Evolutionary conservation across 2,888 invertebrate genomes (phyloP).

Genomic region (Deilephila porcellus): DNA sequence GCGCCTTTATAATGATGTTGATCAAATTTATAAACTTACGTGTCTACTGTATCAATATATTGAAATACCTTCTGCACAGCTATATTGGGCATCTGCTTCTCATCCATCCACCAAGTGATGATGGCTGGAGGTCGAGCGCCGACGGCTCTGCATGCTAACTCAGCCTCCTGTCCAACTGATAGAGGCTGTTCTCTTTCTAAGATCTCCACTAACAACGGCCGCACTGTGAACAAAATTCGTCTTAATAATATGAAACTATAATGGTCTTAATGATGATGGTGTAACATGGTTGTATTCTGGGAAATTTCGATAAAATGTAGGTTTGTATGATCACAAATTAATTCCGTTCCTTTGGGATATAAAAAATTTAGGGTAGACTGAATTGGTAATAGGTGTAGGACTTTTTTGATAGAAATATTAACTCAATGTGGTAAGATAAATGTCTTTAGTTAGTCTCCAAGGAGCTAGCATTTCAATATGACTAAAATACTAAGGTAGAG

Average conservation of each 20-base stretch:
- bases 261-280: neutral
- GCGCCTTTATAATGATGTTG: too few relatives aligned
- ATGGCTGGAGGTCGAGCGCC: conserved; percentile 94
- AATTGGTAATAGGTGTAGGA: too few relatives aligned
- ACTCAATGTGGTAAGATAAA: too few relatives aligned
- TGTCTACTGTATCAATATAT: neutral
- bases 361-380: too few relatives aligned
- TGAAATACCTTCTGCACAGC: conserved; percentile 65
- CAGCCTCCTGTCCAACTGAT: conserved; percentile 92
- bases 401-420: too few relatives aligned
- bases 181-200: conserved; percentile 92
- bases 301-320: too few relatives aligned
- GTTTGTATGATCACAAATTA: too few relatives aligned
- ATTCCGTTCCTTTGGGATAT: too few relatives aligned
- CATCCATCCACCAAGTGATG: conserved; percentile 94
- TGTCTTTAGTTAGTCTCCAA: too few relatives aligned
- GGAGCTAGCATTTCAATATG: too few relatives aligned
- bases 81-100: conserved; percentile 83
- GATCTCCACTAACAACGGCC: conserved; percentile 91
- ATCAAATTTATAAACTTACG: too few relatives aligned
- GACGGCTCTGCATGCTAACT: conserved; percentile 92
- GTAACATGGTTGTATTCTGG: neutral
- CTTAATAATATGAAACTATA: neutral
- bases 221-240: conserved; percentile 83
- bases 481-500: too few relatives aligned